A percentile compares a stretch with the other conserved stretches of the same genome.
Evolutionary conservation across 2,113 vertebrate species (phyloP).

Genomic region (Callopanchax toddi): DNA sequence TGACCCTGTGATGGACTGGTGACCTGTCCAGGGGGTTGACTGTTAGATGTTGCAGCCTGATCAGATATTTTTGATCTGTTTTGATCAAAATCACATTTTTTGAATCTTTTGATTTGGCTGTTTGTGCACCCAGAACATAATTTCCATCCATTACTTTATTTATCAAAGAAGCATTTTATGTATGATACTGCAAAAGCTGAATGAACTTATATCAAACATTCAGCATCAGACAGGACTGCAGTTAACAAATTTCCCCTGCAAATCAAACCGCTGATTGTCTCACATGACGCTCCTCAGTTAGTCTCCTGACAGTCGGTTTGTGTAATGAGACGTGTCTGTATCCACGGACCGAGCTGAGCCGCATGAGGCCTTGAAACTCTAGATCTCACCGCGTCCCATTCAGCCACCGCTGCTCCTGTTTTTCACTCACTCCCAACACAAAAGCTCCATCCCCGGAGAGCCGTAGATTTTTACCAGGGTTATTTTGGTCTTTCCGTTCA

Average conservation of each 20-base stretch:
- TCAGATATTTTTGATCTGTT: too few relatives aligned
- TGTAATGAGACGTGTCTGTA: conserved; percentile 60
- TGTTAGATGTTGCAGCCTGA: too few relatives aligned
- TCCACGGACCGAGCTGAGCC: conserved; percentile 39
- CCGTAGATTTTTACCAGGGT: conserved; percentile 73
- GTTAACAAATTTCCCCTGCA: conserved; percentile 11
- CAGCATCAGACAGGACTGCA: conserved; percentile 28
- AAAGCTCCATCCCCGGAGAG: conserved; percentile 73
- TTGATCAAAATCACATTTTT: too few relatives aligned
- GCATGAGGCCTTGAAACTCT: conserved; percentile 57
- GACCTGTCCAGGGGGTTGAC: too few relatives aligned
- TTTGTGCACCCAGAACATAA: too few relatives aligned
- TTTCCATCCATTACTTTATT: too few relatives aligned
- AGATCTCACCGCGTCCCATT: conserved; percentile 52
- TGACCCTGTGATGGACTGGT: too few relatives aligned
- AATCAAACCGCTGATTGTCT: conserved; percentile 36
- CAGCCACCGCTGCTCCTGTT: conserved; percentile 60
- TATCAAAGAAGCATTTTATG: too few relatives aligned
- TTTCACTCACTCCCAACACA: conserved; percentile 73
- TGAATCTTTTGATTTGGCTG: too few relatives aligned
- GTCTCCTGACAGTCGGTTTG: conserved; percentile 34
- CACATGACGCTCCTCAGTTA: conserved; percentile 18
- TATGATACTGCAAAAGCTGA: too few relatives aligned
- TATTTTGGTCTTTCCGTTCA: conserved; percentile 79
- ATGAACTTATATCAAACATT: too few relatives aligned